Percentiles rank a stretch among this genome's conserved stretches.
These are phyloP conservation scores for Phalacrocorax aristotelis DNA, from an alignment of 2,113 vertebrate species.

Conservation along the genomic window DNA sequence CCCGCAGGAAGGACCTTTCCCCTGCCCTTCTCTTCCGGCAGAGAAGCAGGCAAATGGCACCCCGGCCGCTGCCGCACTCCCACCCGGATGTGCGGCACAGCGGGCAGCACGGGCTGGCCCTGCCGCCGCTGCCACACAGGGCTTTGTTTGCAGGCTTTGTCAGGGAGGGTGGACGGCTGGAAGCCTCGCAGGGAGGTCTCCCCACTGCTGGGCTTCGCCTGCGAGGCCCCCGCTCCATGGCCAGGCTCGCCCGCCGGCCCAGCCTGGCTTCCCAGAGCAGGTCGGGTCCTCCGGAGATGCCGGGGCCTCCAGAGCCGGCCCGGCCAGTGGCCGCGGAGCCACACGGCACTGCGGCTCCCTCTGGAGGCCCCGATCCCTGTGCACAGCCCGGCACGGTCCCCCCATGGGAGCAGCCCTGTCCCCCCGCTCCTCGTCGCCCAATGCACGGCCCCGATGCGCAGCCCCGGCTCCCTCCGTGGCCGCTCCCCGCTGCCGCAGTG, in stretches of 20 bases:
- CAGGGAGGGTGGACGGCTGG: rapidly evolving
- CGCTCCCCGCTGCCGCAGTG: neutral
- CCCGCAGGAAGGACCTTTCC: neutral
- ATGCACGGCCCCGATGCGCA: neutral
- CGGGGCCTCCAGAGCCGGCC: neutral
- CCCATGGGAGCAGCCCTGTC: neutral
- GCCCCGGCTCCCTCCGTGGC: neutral
- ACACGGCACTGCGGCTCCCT: neutral
- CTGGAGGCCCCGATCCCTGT: neutral
- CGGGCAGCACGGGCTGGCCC: neutral
- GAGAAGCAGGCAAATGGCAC: conserved; percentile 19
- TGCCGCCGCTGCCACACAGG: neutral
- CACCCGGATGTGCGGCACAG: neutral
- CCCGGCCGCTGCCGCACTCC: neutral
- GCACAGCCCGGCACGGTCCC: neutral
- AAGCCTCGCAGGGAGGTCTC: rapidly evolving
- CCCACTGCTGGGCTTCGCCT: neutral
- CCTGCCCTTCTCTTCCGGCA: conserved; percentile 28
- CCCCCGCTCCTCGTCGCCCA: neutral
- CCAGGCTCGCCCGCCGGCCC: neutral
- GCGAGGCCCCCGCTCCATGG: rapidly evolving
- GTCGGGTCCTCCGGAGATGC: neutral
- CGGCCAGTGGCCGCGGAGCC: neutral
- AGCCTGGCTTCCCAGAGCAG: neutral
- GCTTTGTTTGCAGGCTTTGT: neutral